Evolutionary conservation across 2,888 invertebrate genomes (phyloP).

Genomic region (Macaria liturata): DNA sequence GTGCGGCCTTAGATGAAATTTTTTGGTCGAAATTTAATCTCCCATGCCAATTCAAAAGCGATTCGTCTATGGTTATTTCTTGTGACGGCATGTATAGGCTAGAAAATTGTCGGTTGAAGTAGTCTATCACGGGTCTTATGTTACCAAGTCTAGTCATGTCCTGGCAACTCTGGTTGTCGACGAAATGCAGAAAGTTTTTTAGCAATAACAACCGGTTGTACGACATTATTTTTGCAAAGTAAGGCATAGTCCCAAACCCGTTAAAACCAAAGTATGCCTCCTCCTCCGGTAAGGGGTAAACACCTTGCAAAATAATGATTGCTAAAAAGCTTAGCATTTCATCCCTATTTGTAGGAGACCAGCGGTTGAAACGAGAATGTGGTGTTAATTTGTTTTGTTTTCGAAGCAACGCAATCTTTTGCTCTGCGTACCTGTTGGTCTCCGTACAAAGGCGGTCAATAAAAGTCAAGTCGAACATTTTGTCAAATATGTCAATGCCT

Average conservation of each 20-base stretch:
- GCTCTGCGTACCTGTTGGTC: constrained; percentile 9
- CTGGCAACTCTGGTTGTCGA: background rate
- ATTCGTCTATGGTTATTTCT: background rate
- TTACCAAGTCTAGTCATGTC: background rate
- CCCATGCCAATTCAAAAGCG: background rate
- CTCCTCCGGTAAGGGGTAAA: background rate
- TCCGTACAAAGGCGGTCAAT: constrained; percentile 25
- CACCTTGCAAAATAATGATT: background rate
- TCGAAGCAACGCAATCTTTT: constrained; percentile 2
- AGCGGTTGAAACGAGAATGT: constrained; percentile 40
- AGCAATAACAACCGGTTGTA: background rate
- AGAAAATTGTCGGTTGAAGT: background rate
- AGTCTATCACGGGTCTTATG: background rate
- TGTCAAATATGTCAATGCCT: constrained; percentile 20
- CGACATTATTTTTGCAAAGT: background rate
- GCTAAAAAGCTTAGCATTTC: background rate
- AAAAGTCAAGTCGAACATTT: constrained; percentile 28
- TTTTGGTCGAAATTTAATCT: background rate
- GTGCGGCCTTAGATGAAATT: background rate
- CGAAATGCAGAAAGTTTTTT: background rate
- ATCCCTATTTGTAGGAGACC: background rate
- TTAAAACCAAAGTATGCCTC: background rate
- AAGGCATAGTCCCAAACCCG: background rate
- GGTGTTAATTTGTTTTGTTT: background rate
- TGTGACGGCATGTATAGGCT: background rate